phyloP scores from a whole-genome alignment of 1,140 invertebrate species.

The Pemphigus obesinymphae region DNA sequence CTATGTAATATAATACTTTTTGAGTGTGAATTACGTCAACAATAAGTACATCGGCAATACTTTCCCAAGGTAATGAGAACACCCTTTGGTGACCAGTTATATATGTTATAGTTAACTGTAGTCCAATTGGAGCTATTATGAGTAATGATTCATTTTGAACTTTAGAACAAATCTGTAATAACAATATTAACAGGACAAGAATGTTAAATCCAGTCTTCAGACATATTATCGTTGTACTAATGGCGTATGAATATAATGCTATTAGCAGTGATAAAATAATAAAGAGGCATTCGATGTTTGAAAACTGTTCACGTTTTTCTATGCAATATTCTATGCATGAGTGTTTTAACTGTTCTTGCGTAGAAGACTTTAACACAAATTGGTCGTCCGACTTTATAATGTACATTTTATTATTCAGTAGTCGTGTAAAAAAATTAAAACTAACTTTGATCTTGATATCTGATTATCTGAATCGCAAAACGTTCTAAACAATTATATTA shows the following conservation, averaged over 20 bases:
- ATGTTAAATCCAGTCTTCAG: not conserved
- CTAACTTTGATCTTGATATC: too few relatives aligned
- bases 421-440: not conserved
- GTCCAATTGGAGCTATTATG: constrained; percentile 40
- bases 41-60: constrained; percentile 41
- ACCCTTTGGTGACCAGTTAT: constrained; percentile 43
- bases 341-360: not conserved
- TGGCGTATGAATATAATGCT: not conserved
- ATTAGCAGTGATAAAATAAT: not conserved
- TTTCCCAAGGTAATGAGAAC: constrained; percentile 39
- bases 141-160: constrained; percentile 43
- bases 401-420: not conserved
- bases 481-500: too few relatives aligned
- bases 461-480: too few relatives aligned
- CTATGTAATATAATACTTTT: constrained; percentile 40
- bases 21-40: constrained; percentile 42
- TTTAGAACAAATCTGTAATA: constrained; percentile 29
- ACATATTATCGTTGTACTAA: not conserved
- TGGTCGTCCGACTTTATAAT: not conserved
- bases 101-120: constrained; percentile 41
- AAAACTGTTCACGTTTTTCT: not conserved
- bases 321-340: constrained; percentile 23
- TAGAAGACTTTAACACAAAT: not conserved
- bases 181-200: not conserved
- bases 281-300: not conserved